These are phyloP conservation scores for Coccyzus lansbergi DNA, from an alignment of 2,797 vertebrate species.

Conservation along the genomic window DNA sequence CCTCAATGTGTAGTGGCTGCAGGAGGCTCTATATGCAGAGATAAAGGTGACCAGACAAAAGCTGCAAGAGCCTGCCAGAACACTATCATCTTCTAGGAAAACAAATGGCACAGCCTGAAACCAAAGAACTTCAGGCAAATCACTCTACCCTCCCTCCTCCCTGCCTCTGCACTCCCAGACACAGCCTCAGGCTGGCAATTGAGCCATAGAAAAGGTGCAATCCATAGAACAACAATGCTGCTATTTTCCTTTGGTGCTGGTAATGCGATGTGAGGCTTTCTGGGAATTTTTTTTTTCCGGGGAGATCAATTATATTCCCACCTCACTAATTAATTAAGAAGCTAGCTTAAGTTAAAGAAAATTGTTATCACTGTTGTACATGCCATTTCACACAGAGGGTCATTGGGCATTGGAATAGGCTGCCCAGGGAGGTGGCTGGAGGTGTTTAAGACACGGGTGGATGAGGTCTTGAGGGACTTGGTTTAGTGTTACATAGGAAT, in stretches of 20 bases:
- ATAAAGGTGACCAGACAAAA: neutral
- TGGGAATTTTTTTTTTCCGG: neutral
- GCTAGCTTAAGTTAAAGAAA: neutral
- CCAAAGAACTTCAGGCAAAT: neutral
- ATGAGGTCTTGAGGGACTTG: too few species aligned
- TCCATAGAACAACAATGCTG: neutral
- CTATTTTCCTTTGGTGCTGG: neutral
- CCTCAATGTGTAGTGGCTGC: neutral
- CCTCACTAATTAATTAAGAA: neutral
- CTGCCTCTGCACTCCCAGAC: neutral
- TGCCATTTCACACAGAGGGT: too few species aligned
- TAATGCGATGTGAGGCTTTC: neutral
- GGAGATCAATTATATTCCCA: neutral
- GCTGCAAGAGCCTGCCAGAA: neutral
- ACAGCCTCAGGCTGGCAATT: neutral
- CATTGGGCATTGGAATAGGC: too few species aligned
- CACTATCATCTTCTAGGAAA: neutral
- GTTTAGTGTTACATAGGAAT: too few species aligned
- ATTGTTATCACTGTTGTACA: neutral
- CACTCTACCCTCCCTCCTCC: neutral
- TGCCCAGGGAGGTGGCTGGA: too few species aligned
- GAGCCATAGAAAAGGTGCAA: neutral
- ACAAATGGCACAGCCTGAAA: conserved; percentile 5
- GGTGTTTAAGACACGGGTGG: too few species aligned
- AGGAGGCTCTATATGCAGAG: accelerated